Percentiles rank a stretch among this genome's conserved stretches.
Conservation (phyloP, 1,140 invertebrate species). For the Hylaeus anthracinus region DNA sequence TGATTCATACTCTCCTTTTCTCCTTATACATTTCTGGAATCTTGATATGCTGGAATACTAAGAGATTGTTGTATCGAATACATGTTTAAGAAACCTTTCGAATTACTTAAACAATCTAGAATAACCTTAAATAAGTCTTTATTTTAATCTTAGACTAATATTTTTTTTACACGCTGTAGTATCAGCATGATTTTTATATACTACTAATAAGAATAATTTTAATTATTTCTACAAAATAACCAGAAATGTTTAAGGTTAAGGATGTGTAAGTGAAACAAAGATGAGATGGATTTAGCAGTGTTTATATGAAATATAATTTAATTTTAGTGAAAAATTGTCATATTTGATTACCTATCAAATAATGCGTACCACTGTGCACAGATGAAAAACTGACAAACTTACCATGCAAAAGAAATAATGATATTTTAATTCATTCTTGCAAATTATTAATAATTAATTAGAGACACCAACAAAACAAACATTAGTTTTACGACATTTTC, state of each 20-base stretch:
- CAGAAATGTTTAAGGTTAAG: conserved; percentile 59
- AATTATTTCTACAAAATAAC: conserved; percentile 34
- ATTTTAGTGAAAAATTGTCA: neutral
- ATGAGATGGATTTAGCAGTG: conserved; percentile 31
- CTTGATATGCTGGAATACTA: conserved; percentile 57
- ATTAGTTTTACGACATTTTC: neutral
- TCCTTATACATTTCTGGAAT: conserved; percentile 64
- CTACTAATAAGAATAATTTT: conserved; percentile 10
- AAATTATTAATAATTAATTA: neutral
- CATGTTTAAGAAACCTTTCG: neutral
- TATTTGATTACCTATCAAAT: neutral
- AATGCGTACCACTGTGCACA: neutral
- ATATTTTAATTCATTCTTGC: neutral
- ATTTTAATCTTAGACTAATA: conserved; percentile 20
- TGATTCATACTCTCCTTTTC: conserved; percentile 65
- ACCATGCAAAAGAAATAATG: neutral
- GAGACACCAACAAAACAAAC: neutral
- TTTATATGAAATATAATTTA: conserved; percentile 5
- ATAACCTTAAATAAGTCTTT: conserved; percentile 9
- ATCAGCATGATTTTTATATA: conserved; percentile 5
- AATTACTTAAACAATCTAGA: conserved; percentile 34
- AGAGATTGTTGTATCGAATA: conserved; percentile 23
- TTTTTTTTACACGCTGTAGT: conserved; percentile 22
- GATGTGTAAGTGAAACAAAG: conserved; percentile 53
- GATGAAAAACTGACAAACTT: neutral